phyloP scores from a whole-genome alignment of 2,888 invertebrate species.

The Bibio marci region DNA sequence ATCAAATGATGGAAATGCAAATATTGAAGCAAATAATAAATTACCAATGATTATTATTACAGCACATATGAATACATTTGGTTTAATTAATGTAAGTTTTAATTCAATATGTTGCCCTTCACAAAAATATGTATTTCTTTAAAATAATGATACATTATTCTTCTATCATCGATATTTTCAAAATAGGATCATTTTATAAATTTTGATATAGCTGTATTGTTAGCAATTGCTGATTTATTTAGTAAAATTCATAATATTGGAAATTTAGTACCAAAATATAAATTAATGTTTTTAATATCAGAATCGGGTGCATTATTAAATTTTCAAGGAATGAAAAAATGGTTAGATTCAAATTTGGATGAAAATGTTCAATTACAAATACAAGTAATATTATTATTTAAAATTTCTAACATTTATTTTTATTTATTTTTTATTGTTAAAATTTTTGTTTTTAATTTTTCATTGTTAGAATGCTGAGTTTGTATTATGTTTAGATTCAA shows the following conservation, averaged over 20 bases:
- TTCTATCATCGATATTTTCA: too few relatives aligned
- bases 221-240: constrained; percentile 77
- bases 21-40: constrained; percentile 39
- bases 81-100: constrained; percentile 68
- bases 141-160: too few relatives aligned
- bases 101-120: too few relatives aligned
- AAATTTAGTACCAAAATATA: constrained; percentile 53
- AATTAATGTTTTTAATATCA: constrained; percentile 73
- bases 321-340: constrained; percentile 89
- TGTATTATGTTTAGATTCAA: constrained; percentile 76
- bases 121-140: too few relatives aligned
- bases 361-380: constrained; percentile 46
- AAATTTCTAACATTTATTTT: too few relatives aligned
- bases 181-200: constrained; percentile 71
- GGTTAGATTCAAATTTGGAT: constrained; percentile 87
- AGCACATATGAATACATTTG: constrained; percentile 85
- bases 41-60: constrained; percentile 79
- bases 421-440: too few relatives aligned
- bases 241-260: constrained; percentile 66
- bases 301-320: constrained; percentile 82
- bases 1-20: constrained; percentile 40
- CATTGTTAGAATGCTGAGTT: constrained; percentile 65
- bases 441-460: constrained; percentile 1
- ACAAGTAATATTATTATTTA: constrained; percentile 9
- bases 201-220: constrained; percentile 69